These are phyloP conservation scores for Labia minor DNA, from an alignment of 2,888 invertebrate species.

Conservation along the genomic window DNA sequence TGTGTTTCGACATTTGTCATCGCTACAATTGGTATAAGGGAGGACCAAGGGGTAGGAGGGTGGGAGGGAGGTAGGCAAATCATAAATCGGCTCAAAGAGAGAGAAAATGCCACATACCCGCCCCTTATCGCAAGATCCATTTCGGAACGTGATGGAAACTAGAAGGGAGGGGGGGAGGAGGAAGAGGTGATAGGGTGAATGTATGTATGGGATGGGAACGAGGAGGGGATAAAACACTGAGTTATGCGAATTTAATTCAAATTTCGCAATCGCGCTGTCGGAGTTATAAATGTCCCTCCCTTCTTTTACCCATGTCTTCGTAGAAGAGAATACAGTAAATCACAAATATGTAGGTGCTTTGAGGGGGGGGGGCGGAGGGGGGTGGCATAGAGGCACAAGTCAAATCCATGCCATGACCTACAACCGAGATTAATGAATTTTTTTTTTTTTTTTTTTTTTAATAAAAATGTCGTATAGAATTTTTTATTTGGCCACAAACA, in stretches of 20 bases:
- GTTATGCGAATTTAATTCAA: conserved; percentile 13
- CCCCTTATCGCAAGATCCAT: not conserved
- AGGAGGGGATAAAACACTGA: not conserved
- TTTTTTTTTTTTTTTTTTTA: not conserved
- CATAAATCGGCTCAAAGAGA: conserved; percentile 13
- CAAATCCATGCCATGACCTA: not conserved
- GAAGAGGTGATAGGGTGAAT: too few species aligned
- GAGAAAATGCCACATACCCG: not conserved
- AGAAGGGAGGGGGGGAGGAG: too few species aligned
- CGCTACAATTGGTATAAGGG: too few species aligned
- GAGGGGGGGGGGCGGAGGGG: not conserved
- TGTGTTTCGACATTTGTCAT: too few species aligned
- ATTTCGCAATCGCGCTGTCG: conserved; percentile 2
- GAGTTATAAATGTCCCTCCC: not conserved
- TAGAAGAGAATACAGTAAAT: not conserved
- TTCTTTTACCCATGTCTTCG: not conserved
- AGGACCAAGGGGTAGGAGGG: too few species aligned
- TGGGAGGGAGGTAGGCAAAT: not conserved
- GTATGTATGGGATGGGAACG: too few species aligned
- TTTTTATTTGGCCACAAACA: not conserved
- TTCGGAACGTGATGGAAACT: not conserved
- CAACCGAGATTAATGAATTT: not conserved
- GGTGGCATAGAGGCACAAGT: not conserved
- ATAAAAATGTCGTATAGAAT: not conserved
- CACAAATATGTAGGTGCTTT: not conserved